These are phyloP conservation scores for Suricata suricatta DNA, from an alignment of 2,113 vertebrate species.

Conservation along the genomic window DNA sequence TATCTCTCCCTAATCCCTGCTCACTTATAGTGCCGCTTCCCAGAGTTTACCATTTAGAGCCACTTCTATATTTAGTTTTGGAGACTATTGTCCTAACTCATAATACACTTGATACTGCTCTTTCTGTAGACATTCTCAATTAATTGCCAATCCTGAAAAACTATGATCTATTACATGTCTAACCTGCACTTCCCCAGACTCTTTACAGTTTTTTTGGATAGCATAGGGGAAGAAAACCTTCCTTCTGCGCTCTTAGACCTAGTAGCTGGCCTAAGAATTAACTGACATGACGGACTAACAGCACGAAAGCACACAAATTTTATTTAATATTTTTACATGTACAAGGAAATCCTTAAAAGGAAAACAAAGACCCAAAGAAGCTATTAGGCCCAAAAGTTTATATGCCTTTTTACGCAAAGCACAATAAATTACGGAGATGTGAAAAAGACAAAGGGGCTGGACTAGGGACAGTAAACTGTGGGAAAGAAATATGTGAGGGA, in stretches of 20 bases:
- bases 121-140: not conserved
- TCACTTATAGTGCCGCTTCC: not conserved
- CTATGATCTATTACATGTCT: not conserved
- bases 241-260: not conserved
- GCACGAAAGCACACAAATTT: not conserved
- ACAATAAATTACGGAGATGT: not conserved
- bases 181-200: not conserved
- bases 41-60: not conserved
- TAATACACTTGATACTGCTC: not conserved
- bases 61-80: not conserved
- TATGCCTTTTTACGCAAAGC: not conserved
- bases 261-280: not conserved
- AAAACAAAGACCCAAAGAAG: conserved; percentile 6
- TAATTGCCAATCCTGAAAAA: not conserved
- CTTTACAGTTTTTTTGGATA: not conserved
- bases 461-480: not conserved
- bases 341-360: not conserved
- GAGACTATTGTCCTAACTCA: not conserved
- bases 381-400: not conserved
- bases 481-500: not conserved
- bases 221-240: not conserved
- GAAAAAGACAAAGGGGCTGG: not conserved
- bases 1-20: not conserved
- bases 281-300: not conserved
- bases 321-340: not conserved